Base-by-base conservation (phyloP, 2,113 vertebrate genomes). In the Mormyrus lacerda region DNA sequence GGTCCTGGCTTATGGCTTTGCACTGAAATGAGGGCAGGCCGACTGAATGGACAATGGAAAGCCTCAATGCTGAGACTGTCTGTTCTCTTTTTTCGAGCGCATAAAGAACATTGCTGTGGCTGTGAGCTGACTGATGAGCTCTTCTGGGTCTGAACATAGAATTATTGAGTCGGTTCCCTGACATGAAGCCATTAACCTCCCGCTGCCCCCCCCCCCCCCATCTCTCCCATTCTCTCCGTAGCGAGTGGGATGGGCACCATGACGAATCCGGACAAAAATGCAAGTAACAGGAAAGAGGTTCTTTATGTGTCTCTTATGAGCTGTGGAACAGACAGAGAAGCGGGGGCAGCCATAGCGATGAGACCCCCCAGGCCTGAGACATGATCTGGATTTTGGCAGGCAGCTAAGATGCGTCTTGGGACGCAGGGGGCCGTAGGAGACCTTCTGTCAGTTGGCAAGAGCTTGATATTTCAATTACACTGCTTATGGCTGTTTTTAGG, bases 121-220 rank as follows among this genome's bases (percentile, higher is more conserved):
- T 90, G 79, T 58, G 89, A 90, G 91, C 91, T 90, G 87, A 79
- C 89, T 89, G 82, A 87, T 90, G 89, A 88, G 89, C 58, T 89
- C 55, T 58, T 89, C 50, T 47, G 85, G 47, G 85, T 87, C 69
- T 69, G 55, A 87, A 88, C 87, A 91, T 91, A 88, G 91, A 91
- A 91, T 89, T 76, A 90, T 87, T 84, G 73, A 90, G 85, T 85
- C 87, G 50, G 88, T 83, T 69, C 88, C 88, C 61, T 90, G 85
- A 90, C 89, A 53, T 21, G 50, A 17, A 87, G 85, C 27, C 50
- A 35, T 84, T 47, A 45, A 19, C n/a, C 88, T 48, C 65, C 48
- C 35, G 6, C 39, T 3, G 42, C 55, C 11, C 42, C n/a, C 13
- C 39, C 55, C 11, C 42, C n/a, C 13, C 39, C 55, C 39, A 21